Conservation (phyloP, 2,113 vertebrate species). For the Mormyrus iriodes region DNA sequence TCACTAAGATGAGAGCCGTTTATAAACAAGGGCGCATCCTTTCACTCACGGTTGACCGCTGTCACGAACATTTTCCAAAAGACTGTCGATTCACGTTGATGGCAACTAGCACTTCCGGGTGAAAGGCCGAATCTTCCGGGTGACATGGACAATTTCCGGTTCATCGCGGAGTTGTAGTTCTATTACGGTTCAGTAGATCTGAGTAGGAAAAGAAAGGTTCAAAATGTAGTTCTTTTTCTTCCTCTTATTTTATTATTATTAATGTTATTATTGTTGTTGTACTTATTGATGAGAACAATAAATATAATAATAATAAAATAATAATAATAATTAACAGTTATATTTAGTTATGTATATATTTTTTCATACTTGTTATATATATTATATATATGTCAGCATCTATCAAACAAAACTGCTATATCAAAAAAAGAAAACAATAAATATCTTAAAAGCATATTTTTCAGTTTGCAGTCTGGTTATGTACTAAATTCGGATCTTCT, state of each 20-base stretch:
- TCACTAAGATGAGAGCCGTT: neutral
- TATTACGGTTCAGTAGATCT: neutral
- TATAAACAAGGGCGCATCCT: neutral
- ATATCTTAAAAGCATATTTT: neutral
- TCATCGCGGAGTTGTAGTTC: neutral
- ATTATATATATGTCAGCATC: neutral
- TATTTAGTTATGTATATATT: neutral
- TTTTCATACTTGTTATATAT: neutral
- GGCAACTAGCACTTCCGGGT: slow-evolving; percentile 40
- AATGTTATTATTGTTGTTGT: neutral
- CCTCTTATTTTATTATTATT: neutral
- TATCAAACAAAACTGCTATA: neutral
- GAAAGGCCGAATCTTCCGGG: slow-evolving; percentile 31
- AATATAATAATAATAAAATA: neutral
- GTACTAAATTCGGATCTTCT: neutral
- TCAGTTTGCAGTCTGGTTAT: neutral
- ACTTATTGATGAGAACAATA: neutral
- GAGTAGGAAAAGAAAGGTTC: neutral
- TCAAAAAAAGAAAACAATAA: neutral
- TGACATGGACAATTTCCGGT: neutral
- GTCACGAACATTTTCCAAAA: slow-evolving; percentile 61
- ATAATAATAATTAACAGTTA: neutral
- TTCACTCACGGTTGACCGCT: slow-evolving; percentile 57
- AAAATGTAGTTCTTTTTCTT: neutral
- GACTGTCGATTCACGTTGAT: slow-evolving; percentile 52